Base-by-base conservation (phyloP, 2,888 invertebrate genomes). In the Idaea dimidiata region DNA sequence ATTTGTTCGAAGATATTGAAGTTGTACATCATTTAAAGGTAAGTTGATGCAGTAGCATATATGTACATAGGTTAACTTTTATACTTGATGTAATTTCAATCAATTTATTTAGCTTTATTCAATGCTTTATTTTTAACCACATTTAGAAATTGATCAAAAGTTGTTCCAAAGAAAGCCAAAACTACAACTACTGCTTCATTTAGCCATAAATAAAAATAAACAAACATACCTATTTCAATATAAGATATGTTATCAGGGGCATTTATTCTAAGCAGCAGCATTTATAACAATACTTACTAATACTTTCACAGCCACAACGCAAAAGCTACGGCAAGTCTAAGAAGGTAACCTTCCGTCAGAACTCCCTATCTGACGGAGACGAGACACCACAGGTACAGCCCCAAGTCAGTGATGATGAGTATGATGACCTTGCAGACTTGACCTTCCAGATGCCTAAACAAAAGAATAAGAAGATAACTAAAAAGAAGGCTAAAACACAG, bases 1-100 rank as follows among this genome's bases (percentile, higher is more conserved):
- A 89, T 76, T 78, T 92, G 67, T 92, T 92, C 86, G 91, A 92
- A 74, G 91, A 92, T 75, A 81, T 92, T 72, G 91, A 89, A 72
- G 33, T 89, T 63, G 72, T 89, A 57, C 89, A 91, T 79, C 85
- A 90, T 78, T 69, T 82, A 31, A 90, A 92, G 89, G 91, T 91
- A 79, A 70, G 59, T 64, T n/a, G n/a, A n/a, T n/a, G n/a, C n/a
- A n/a, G n/a, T n/a, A n/a, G n/a, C n/a, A n/a, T n/a, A n/a, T n/a
- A n/a, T n/a, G n/a, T n/a, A n/a, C n/a, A n/a, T n/a, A n/a, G n/a
- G n/a, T n/a, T n/a, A n/a, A n/a, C n/a, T n/a, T n/a, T n/a, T n/a
- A n/a, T n/a, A n/a, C n/a, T n/a, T n/a, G n/a, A n/a, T n/a, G n/a
- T n/a, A n/a, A n/a, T n/a, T n/a, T n/a, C n/a, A n/a, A n/a, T n/a